Percentiles rank a stretch among this genome's conserved stretches.
phyloP scores from a whole-genome alignment of 2,113 vertebrate species.

The Cryptomyrus ogoouensis region DNA sequence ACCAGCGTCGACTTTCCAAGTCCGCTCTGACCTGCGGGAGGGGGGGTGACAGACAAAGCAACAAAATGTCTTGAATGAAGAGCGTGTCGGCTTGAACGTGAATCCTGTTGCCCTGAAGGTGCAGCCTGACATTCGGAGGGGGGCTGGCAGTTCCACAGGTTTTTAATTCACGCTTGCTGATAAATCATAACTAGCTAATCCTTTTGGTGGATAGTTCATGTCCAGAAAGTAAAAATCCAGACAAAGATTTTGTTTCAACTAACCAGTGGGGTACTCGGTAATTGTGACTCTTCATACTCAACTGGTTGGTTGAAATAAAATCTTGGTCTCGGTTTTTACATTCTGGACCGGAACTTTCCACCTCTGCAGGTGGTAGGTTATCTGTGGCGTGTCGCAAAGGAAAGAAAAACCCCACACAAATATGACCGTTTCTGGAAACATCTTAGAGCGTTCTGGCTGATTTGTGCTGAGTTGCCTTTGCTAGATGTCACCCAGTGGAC shows the following conservation, averaged over 20 bases:
- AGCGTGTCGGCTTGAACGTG: not conserved
- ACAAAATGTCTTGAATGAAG: not conserved
- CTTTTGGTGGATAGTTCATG: not conserved
- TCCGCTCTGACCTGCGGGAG: conserved; percentile 79
- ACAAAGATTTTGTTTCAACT: not conserved
- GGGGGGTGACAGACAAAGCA: not conserved
- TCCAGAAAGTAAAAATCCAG: not conserved
- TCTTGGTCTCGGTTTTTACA: not conserved
- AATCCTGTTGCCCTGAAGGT: not conserved
- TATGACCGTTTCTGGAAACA: not conserved
- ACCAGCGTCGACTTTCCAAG: conserved; percentile 95
- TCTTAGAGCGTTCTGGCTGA: not conserved
- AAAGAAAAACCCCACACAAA: not conserved
- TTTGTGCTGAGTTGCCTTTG: not conserved
- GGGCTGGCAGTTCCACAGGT: not conserved
- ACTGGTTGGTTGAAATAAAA: not conserved
- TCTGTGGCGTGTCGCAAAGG: not conserved
- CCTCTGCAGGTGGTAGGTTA: not conserved
- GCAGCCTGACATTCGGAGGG: not conserved
- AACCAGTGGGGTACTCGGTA: not conserved
- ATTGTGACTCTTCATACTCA: not conserved
- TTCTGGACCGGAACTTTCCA: not conserved
- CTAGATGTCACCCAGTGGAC: not conserved
- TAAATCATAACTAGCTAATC: not conserved
- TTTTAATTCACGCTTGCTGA: not conserved